A percentile compares a stretch with the other conserved stretches of the same genome.
These are phyloP conservation scores for Pyrocephalus nanus DNA, from an alignment of 2,797 vertebrate genomes.

Conservation along the genomic window DNA sequence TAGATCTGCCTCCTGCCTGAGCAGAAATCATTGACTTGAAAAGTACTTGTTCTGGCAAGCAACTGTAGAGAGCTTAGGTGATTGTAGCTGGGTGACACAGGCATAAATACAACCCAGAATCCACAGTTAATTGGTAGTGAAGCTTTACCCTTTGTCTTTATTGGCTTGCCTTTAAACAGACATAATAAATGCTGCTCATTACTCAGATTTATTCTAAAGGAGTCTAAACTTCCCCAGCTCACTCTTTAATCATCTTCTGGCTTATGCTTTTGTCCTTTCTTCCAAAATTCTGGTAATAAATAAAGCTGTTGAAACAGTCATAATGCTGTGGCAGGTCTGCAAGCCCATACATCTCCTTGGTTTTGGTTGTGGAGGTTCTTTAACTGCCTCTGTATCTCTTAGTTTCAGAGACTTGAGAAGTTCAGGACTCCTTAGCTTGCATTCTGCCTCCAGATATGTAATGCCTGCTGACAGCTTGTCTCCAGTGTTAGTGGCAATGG, in stretches of 20 bases:
- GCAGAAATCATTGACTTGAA: not conserved
- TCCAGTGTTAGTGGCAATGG: not conserved
- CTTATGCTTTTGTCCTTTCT: not conserved
- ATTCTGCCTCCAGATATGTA: not conserved
- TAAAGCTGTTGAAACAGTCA: not conserved
- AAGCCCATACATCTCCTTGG: not conserved
- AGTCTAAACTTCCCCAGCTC: not conserved
- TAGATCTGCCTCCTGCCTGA: not conserved
- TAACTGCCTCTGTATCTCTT: not conserved
- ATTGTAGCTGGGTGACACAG: not conserved
- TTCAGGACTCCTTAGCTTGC: not conserved
- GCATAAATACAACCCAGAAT: not conserved
- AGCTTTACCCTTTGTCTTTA: conserved; percentile 39
- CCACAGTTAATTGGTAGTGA: not conserved
- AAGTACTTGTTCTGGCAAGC: not conserved
- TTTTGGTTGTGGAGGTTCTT: not conserved
- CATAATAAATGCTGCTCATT: not conserved
- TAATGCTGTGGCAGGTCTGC: not conserved
- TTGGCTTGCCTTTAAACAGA: conserved; percentile 10
- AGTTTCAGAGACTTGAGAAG: not conserved
- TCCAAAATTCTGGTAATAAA: conserved; percentile 29
- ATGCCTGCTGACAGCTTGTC: not conserved
- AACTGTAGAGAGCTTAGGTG: rapidly evolving
- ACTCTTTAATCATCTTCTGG: conserved; percentile 41
- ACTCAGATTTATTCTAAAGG: conserved; percentile 27